Conservation (phyloP, 2,113 vertebrate genomes). For the Ptilorrhoa leucosticta region DNA sequence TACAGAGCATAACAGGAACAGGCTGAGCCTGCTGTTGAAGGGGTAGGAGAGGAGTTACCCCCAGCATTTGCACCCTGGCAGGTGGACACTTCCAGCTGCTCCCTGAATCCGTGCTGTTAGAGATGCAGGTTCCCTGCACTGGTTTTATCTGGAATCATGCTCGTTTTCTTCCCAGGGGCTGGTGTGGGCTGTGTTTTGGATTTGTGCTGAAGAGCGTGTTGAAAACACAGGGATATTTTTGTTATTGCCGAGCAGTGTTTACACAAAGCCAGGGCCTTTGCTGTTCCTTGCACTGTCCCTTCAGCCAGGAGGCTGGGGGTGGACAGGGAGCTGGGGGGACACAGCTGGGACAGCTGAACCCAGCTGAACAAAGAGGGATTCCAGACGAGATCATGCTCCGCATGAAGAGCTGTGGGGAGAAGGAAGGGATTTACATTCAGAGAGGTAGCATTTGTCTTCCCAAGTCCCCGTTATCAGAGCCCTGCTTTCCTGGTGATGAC, state of each 20-base stretch:
- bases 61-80: not conserved
- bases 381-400: not conserved
- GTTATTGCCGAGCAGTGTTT: not conserved
- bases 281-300: not conserved
- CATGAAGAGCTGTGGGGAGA: not conserved
- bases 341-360: not conserved
- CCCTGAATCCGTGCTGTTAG: not conserved
- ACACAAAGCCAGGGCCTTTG: not conserved
- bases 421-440: fast-evolving
- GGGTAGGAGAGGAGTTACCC: not conserved
- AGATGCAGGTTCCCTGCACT: not conserved
- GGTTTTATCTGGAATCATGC: not conserved
- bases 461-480: not conserved
- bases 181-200: not conserved
- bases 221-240: not conserved
- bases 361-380: not conserved
- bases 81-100: not conserved
- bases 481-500: not conserved
- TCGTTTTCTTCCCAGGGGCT: not conserved
- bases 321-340: not conserved
- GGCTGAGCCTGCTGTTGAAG: not conserved
- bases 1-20: not conserved
- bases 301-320: not conserved
- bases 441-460: fast-evolving
- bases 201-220: not conserved